Evolutionary conservation across 37 sponge, comb jelly and placozoan genomes (phyloP), one percentile per base, ranked within the genome.

Genomic region (Mnemiopsis leidyi): DNA sequence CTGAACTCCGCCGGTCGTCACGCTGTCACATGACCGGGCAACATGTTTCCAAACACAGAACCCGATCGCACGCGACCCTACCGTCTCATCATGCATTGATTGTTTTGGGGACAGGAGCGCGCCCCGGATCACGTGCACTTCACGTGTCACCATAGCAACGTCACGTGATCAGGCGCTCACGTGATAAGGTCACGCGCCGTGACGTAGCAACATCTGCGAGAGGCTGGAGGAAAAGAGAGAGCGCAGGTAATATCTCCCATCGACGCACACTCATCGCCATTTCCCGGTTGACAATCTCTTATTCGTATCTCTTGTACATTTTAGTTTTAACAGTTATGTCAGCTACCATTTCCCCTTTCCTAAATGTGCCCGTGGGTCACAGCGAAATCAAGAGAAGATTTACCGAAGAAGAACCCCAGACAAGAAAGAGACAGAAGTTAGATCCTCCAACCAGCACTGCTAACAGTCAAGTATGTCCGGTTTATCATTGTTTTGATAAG

Each of bases 101-200:
- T 48, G 61, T 48, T 48, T 48, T 48, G 61, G 61, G 61, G 61
- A 48, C 61, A 48, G 61, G 61, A 48, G 61, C 61, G 75, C 30
- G 75, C 30, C 75, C 30, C 75, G 75, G 7, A 28, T 71, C 75
- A 71, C 75, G 75, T 71, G 75, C 75, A 29, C 75, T 71, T 28
- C 73, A 69, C 73, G 73, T 69, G 73, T 69, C 29, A 69, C 73
- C 73, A 69, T 69, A 69, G 73, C 73, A 69, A 25, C 73, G 37
- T 79, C 82, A 79, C 82, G 82, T 79, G 82, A 32, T 35, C 82
- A 35, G 23, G 2, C 82, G 35, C 82, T 36, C 82, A 79, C 82
- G 82, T 79, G 82, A 79, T 33, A 1, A 28, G 31, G 82, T 79
- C 82, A 79, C 82, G 82, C 82, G 82, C 82, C 31, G 82, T 69